A percentile compares a stretch with the other conserved stretches of the same genome.
Evolutionary conservation across 2,888 invertebrate species (phyloP).

Genomic region (Phymatocera aterrima): DNA sequence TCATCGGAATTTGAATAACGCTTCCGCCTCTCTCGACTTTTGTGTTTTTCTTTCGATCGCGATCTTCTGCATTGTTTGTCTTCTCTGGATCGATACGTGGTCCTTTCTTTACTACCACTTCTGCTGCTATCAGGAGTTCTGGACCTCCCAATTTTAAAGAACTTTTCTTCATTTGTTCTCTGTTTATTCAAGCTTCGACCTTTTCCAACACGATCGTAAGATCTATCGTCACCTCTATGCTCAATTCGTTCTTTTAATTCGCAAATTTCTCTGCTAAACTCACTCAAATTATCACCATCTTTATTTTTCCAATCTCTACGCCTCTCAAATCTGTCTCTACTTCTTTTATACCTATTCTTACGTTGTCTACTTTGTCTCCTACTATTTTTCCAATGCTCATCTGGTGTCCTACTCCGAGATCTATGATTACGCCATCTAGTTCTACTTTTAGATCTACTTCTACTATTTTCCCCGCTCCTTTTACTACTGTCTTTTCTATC

Average conservation of each 20-base stretch:
- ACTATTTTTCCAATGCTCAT: slow-evolving; percentile 39
- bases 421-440: slow-evolving; percentile 41
- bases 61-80: slow-evolving; percentile 25
- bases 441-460: slow-evolving; percentile 41
- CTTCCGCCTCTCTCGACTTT: not conserved
- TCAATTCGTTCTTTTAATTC: slow-evolving; percentile 36
- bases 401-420: slow-evolving; percentile 46
- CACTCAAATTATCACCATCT: slow-evolving; percentile 37
- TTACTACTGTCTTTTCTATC: not conserved
- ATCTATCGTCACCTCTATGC: slow-evolving; percentile 16
- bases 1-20: not conserved
- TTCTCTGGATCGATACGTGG: not conserved
- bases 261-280: slow-evolving; percentile 39
- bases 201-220: not conserved
- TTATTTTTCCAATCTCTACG: slow-evolving; percentile 19
- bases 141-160: slow-evolving; percentile 3
- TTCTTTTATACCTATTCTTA: slow-evolving; percentile 43
- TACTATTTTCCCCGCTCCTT: not conserved
- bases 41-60: slow-evolving; percentile 2
- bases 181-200: not conserved
- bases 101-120: slow-evolving; percentile 20
- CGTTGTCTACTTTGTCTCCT: slow-evolving; percentile 5
- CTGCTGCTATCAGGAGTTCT: slow-evolving; percentile 39
- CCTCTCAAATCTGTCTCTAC: slow-evolving; percentile 30
- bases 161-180: slow-evolving; percentile 19